These are phyloP conservation scores for Saturnia pavonia DNA, from an alignment of 2,888 invertebrate genomes.

Conservation along the genomic window DNA sequence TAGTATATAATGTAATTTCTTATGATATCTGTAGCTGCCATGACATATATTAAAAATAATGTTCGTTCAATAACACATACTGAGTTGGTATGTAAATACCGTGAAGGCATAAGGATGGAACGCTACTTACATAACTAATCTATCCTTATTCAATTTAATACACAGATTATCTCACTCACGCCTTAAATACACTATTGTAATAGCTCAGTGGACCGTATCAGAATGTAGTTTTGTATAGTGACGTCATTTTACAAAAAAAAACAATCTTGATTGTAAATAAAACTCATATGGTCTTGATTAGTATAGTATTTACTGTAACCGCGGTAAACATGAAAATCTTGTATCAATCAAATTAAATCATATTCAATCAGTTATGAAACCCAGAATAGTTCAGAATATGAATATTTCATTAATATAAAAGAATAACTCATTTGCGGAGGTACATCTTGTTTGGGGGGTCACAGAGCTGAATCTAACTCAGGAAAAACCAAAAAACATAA, in stretches of 20 bases:
- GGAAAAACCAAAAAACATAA: too few species aligned
- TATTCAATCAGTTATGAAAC: background rate
- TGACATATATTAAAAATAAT: background rate
- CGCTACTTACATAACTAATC: background rate
- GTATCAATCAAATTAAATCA: background rate
- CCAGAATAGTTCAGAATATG: too few species aligned
- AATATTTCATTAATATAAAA: background rate
- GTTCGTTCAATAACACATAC: background rate
- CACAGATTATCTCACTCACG: background rate
- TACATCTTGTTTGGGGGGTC: too few species aligned
- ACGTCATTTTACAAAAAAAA: background rate
- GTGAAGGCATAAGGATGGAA: background rate
- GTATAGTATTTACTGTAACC: too few species aligned
- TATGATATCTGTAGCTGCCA: background rate
- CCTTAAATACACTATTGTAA: background rate
- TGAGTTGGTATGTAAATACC: background rate
- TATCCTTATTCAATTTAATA: conserved; percentile 6
- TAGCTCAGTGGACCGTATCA: background rate
- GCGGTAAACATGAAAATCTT: too few species aligned
- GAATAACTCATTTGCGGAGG: background rate
- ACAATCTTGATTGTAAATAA: background rate
- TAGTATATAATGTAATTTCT: background rate
- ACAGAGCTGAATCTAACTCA: too few species aligned
- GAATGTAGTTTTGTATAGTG: background rate
- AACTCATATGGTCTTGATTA: background rate